phyloP scores from a whole-genome alignment of 2,888 invertebrate genomes.

The Parasteatoda lunata region DNA sequence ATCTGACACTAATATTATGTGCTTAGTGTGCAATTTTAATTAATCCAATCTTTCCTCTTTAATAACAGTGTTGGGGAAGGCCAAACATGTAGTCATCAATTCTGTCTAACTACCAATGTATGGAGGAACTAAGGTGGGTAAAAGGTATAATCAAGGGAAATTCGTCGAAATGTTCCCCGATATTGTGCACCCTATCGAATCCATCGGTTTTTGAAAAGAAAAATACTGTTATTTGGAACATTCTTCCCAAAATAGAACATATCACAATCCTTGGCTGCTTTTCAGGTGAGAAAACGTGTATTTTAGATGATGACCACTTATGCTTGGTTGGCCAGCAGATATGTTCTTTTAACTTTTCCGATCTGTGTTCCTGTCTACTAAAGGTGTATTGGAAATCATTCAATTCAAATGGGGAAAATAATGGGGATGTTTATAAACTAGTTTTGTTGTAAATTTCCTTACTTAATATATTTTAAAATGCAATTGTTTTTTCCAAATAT shows the following conservation, averaged over 20 bases:
- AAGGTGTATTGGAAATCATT: too few relatives aligned
- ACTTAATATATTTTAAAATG: too few relatives aligned
- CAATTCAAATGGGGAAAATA: too few relatives aligned
- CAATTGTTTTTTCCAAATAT: too few relatives aligned
- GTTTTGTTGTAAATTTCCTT: too few relatives aligned
- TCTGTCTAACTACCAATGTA: too few relatives aligned
- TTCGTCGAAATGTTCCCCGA: slow-evolving; percentile 7
- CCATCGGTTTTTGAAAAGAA: slow-evolving; percentile 22
- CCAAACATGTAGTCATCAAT: too few relatives aligned
- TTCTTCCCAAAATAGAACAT: slow-evolving; percentile 23
- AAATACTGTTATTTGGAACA: slow-evolving; percentile 30
- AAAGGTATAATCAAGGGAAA: slow-evolving; percentile 29
- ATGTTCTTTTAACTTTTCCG: not conserved
- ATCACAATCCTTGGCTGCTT: slow-evolving; percentile 14
- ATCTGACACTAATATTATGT: too few relatives aligned
- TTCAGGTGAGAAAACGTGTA: not conserved
- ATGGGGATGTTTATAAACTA: too few relatives aligned
- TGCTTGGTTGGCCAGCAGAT: not conserved
- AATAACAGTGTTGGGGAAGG: too few relatives aligned
- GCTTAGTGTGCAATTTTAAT: too few relatives aligned
- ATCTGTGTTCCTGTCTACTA: not conserved
- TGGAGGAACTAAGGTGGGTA: not conserved
- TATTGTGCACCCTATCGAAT: slow-evolving; percentile 1
- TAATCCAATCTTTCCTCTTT: too few relatives aligned
- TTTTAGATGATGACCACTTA: not conserved